Evolutionary conservation across 2,113 vertebrate species (phyloP), one percentile per base, ranked within the genome.

Genomic region (Prochilodus magdalenae): DNA sequence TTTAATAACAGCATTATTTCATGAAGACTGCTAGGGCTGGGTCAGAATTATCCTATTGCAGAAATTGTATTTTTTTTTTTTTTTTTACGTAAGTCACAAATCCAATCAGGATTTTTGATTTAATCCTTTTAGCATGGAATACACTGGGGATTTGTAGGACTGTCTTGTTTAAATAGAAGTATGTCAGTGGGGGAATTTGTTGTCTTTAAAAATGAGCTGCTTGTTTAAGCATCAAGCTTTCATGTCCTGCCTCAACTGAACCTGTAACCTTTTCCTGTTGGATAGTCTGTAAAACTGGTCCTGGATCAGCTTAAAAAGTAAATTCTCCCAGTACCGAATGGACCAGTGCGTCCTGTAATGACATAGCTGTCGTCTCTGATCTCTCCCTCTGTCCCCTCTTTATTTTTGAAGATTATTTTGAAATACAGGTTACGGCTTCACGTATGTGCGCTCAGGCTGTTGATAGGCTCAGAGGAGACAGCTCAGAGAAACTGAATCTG

Each of bases 1-100:
- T 30, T 65, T 65, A 30, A 30, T 30, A 29, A 65, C 62, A 14
- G 16, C 27, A 29, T 30, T 65, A 65, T 65, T 65, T 65, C 26
- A 63, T 63, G 16, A 65, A 33, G 62, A 14, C 29, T 16, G 7
- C 3, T 13, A 33, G 29, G 62, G 14, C 13, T 14, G 5, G 60
- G 24, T 63, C 60, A 27, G 60, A 63, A 63, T 63, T 12, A 63
- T 26, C 24, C 62, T 29, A 1, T 14, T 33, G 44, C 4, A 33
- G 13, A 26, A 44, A 47, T 53, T 30, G 27, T 49, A n/a, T n/a
- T n/a, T n/a, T 14, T 3, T 59, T 82, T 55, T 51, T 29, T 18
- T 47, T 15, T 4, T 59, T 82, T 55, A 44, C n/a, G n/a, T 69
- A 65, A 62, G n/a, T 59, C 16, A 60, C 51, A 36, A 76, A 69